phyloP scores from a whole-genome alignment of 2,797 vertebrate genomes.

The Melanotaenia pygmaea region DNA sequence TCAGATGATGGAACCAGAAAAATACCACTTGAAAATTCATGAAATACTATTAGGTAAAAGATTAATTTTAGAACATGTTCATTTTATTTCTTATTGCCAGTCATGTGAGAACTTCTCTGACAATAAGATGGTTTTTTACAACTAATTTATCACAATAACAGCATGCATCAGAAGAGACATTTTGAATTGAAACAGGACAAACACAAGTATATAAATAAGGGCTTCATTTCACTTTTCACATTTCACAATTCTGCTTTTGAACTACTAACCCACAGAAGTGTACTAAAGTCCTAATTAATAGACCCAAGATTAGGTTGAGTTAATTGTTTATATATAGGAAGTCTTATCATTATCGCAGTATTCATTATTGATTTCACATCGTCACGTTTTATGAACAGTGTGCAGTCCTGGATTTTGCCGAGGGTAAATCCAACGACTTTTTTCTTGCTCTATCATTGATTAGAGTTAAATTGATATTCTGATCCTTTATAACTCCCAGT shows the following conservation, averaged over 20 bases:
- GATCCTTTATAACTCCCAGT: neutral
- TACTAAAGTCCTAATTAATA: too few relatives aligned
- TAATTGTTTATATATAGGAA: too few relatives aligned
- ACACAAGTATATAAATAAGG: neutral
- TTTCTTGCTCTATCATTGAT: neutral
- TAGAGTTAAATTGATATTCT: neutral
- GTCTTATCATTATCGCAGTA: neutral
- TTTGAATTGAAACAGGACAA: neutral
- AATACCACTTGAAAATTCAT: neutral
- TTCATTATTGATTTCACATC: neutral
- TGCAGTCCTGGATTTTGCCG: neutral
- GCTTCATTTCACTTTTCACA: too few relatives aligned
- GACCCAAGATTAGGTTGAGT: neutral
- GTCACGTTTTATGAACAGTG: neutral
- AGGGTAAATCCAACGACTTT: neutral
- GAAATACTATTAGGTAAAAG: too few relatives aligned
- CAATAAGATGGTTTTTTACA: neutral
- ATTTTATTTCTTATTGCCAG: neutral
- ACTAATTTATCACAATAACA: too few relatives aligned
- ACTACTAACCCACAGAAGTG: too few relatives aligned
- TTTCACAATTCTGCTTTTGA: too few relatives aligned
- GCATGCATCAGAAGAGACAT: neutral
- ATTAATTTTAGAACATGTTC: neutral
- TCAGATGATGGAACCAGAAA: neutral
- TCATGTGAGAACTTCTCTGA: neutral